A percentile compares a stretch with the other conserved stretches of the same genome.
Evolutionary conservation across 2,888 invertebrate genomes (phyloP).

Genomic region (Scaptomyza flava): DNA sequence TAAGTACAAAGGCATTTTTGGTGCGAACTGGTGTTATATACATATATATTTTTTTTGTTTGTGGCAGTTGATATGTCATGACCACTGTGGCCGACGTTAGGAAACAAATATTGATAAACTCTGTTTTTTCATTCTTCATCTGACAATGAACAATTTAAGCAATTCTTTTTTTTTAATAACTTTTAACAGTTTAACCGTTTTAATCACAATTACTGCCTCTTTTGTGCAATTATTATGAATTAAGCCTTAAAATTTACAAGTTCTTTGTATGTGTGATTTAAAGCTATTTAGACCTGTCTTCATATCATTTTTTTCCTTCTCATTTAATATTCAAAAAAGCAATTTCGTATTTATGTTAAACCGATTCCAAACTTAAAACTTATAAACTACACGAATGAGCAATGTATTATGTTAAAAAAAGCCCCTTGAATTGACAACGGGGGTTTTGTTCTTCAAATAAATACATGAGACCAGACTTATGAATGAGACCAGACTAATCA

Average conservation of each 20-base stretch:
- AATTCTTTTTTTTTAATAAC: constrained; percentile 29
- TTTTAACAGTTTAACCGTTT: constrained; percentile 49
- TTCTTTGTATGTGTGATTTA: constrained; percentile 38
- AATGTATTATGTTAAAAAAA: constrained; percentile 12
- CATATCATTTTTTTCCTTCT: constrained; percentile 12
- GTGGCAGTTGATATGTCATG: constrained; percentile 45
- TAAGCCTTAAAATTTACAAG: not conserved
- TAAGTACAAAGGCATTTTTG: constrained; percentile 48
- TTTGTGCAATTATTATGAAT: constrained; percentile 27
- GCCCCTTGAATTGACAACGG: not conserved
- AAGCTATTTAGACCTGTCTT: constrained; percentile 57
- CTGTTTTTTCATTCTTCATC: not conserved
- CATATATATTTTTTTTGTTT: not conserved
- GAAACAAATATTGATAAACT: constrained; percentile 37
- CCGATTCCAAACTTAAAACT: constrained; percentile 29
- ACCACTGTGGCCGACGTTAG: constrained; percentile 6
- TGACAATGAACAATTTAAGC: constrained; percentile 10
- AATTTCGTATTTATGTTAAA: constrained; percentile 8
- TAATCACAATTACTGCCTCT: constrained; percentile 42
- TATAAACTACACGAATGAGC: constrained; percentile 28
- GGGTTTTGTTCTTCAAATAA: constrained; percentile 31
- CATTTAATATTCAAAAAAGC: constrained; percentile 22
- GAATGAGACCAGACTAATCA: constrained; percentile 58
- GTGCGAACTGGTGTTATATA: constrained; percentile 20
- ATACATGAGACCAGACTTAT: constrained; percentile 55